Evolutionary conservation across 2,888 invertebrate genomes (phyloP), one percentile per base, ranked within the genome.

Genomic region (Drosophila recens): DNA sequence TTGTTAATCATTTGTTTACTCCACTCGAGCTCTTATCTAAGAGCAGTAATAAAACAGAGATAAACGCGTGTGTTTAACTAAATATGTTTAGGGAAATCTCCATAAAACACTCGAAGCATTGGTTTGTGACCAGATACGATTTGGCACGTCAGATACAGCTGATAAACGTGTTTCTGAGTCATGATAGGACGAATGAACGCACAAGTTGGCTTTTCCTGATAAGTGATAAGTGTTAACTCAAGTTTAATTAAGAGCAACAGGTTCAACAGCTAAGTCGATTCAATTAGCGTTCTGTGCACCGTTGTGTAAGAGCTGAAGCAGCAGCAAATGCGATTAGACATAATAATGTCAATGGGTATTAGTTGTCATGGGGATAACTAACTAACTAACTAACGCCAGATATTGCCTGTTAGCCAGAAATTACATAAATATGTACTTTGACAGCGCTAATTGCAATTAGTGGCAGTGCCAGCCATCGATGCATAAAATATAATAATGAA

Each of bases 401-500:
- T 45, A 13, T 49, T 49, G 23, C 49, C 57, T 45, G 57, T 58
- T 69, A 51, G 65, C 67, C 64, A 15, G 72, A 38, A 62, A 72
- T 68, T 78, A 66, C 85, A 81, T 72, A 83, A 87, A 78, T 57
- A 78, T 66, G 73, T 54, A 34, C 87, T 84, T 82, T 81, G 79
- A 75, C 79, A 69, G 75, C 63, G 86, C 85, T 82, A 87, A 84
- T 84, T 81, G 85, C 84, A 87, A 89, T 89, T 89, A 84, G 79
- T 63, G 72, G 58, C 72, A 76, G 38, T 56, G 61, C 23, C 58
- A 62, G 30, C 42, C 42, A 42, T 40, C 42, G 42, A 40, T 56
- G 38, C n/a, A 54, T 23, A 40, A 54, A 43, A 48, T 58, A 48
- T 27, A 17, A 34, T 70, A 53, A 69, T 68, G 38, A 57, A 56